Percentiles rank a stretch among this genome's conserved stretches.
Conservation (phyloP, 2,888 invertebrate species). For the Diarsia mendica region DNA sequence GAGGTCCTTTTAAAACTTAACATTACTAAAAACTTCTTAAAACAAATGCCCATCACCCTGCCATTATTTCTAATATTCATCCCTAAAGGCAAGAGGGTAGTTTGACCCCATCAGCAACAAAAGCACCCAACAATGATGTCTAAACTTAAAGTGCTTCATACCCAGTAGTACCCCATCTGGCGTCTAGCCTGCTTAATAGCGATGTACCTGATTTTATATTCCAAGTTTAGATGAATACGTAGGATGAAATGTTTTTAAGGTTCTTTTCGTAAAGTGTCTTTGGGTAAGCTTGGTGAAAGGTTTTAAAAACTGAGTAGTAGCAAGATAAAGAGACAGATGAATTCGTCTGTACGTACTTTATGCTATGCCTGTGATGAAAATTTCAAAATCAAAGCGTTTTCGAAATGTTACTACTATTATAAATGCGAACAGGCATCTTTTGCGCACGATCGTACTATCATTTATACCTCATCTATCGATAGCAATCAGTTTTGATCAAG, state of each 20-base stretch:
- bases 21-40: slow-evolving; percentile 5
- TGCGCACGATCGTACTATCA: too few relatives aligned
- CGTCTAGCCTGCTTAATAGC: slow-evolving; percentile 10
- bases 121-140: slow-evolving; percentile 40
- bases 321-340: neutral
- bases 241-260: neutral
- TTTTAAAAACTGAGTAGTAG: neutral
- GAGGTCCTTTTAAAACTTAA: neutral
- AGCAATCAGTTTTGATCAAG: too few relatives aligned
- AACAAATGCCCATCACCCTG: slow-evolving; percentile 13
- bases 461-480: too few relatives aligned
- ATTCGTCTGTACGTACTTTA: neutral
- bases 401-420: neutral
- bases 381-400: neutral
- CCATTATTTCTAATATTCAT: slow-evolving; percentile 13
- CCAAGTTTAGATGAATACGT: slow-evolving; percentile 14
- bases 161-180: slow-evolving; percentile 36
- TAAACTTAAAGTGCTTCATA: slow-evolving; percentile 44
- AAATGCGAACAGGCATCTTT: neutral
- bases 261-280: neutral
- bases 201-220: slow-evolving; percentile 36
- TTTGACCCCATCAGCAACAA: slow-evolving; percentile 35
- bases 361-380: neutral
- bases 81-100: neutral
- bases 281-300: neutral